Conservation (phyloP, 2,888 invertebrate genomes). For the Mongoloraphidia duomilia region DNA sequence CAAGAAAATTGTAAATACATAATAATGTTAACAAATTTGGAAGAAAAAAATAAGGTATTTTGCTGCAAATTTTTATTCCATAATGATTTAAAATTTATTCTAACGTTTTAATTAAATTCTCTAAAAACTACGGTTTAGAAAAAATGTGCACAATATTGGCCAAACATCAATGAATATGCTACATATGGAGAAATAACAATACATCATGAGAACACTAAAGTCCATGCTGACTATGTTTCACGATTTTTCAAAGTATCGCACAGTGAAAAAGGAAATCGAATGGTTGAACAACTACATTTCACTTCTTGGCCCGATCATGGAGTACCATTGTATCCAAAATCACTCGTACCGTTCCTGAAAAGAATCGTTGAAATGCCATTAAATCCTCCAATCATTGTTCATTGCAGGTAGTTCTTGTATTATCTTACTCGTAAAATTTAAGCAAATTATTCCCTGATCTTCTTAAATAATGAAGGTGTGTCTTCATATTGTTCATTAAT, state of each 20-base stretch:
- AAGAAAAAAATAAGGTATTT: conserved; percentile 31
- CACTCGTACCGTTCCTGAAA: conserved; percentile 26
- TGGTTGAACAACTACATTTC: conserved; percentile 33
- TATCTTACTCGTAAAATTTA: no score
- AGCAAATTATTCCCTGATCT: no score
- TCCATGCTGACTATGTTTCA: conserved; percentile 27
- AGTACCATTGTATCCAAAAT: conserved; percentile 28
- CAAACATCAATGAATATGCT: conserved; percentile 27
- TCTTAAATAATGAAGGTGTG: no score
- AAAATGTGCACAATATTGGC: conserved; percentile 38
- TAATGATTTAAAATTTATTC: not conserved
- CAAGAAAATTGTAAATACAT: conserved; percentile 33
- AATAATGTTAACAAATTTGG: conserved; percentile 34
- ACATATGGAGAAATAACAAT: conserved; percentile 25
- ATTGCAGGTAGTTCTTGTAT: conserved; percentile 25
- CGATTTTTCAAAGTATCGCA: conserved; percentile 22
- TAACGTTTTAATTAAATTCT: not conserved
- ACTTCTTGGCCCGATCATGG: conserved; percentile 38
- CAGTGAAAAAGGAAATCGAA: conserved; percentile 19
- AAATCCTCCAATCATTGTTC: conserved; percentile 34
- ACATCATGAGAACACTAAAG: conserved; percentile 20
- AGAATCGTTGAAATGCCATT: conserved; percentile 26
- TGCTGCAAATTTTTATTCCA: conserved; percentile 5
- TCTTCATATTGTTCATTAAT: no score
- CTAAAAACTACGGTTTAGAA: conserved; percentile 21